These are phyloP conservation scores for Umimayanthus chanpuru DNA, from an alignment of 92 coral and sea anemone species.

Conservation along the genomic window DNA sequence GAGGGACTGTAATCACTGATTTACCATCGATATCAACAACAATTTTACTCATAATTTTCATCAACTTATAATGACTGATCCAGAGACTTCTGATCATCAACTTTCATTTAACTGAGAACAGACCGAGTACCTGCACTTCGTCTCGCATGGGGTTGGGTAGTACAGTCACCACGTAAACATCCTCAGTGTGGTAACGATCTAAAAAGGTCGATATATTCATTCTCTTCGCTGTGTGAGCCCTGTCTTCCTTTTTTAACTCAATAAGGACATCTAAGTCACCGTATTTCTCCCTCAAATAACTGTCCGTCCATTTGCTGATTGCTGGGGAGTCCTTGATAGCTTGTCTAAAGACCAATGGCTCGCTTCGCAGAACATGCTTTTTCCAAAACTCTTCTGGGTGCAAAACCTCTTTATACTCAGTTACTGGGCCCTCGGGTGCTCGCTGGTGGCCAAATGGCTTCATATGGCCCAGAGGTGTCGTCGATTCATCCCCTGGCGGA, in stretches of 20 bases:
- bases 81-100: background rate
- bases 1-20: no score
- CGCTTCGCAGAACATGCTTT: slow-evolving; percentile 66
- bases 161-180: slow-evolving; percentile 88
- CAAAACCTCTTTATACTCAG: slow-evolving; percentile 71
- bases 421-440: slow-evolving; percentile 83
- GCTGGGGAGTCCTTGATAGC: slow-evolving; percentile 86
- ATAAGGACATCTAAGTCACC: slow-evolving; percentile 93
- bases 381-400: slow-evolving; percentile 84
- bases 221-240: slow-evolving; percentile 77
- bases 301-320: slow-evolving; percentile 76
- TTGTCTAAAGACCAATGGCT: slow-evolving; percentile 87
- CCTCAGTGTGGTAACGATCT: slow-evolving; percentile 71
- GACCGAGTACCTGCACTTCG: slow-evolving; percentile 82
- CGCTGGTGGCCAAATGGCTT: slow-evolving; percentile 86
- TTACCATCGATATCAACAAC: background rate
- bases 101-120: background rate
- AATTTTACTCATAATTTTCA: no score
- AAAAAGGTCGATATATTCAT: slow-evolving; percentile 76
- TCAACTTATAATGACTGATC: no score
- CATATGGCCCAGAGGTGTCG: slow-evolving; percentile 72
- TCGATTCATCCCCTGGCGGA: background rate
- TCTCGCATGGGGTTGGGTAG: slow-evolving; percentile 95
- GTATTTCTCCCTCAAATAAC: slow-evolving; percentile 67
- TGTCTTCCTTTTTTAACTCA: slow-evolving; percentile 88